A percentile compares a stretch with the other conserved stretches of the same genome.
phyloP scores from a whole-genome alignment of 2,113 vertebrate genomes.

The Chlamydotis undulata region DNA sequence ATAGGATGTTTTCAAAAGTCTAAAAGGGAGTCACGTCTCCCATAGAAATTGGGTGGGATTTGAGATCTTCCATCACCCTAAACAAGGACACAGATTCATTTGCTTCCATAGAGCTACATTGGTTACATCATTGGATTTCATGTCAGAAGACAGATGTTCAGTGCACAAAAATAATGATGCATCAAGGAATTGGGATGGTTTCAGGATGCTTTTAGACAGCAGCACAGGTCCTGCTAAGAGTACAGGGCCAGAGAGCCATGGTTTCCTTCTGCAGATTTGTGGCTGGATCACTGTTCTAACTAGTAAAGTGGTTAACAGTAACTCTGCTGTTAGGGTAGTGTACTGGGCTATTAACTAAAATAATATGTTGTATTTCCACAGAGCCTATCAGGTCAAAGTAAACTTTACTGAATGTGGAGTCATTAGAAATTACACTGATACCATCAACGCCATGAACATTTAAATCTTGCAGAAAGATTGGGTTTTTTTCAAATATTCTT shows the following conservation, averaged over 20 bases:
- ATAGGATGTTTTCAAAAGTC: background rate
- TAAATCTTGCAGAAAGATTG: background rate
- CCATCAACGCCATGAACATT: background rate
- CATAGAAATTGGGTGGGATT: background rate
- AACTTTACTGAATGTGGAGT: background rate
- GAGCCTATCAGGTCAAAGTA: background rate
- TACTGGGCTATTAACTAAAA: background rate
- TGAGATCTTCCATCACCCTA: background rate
- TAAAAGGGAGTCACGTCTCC: background rate
- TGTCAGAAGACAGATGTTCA: background rate
- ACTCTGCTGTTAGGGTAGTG: background rate
- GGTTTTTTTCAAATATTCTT: background rate
- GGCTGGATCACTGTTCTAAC: background rate
- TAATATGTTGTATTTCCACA: background rate
- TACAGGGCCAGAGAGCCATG: background rate
- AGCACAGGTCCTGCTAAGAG: background rate
- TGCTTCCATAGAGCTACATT: rapidly evolving
- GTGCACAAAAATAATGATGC: background rate
- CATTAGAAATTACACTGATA: background rate
- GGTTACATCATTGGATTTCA: background rate
- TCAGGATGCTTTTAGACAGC: background rate
- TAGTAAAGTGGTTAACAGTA: background rate
- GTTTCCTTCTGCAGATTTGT: background rate
- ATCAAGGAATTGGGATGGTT: background rate
- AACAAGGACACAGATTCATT: background rate